A percentile compares a stretch with the other conserved stretches of the same genome.
phyloP scores from a whole-genome alignment of 2,113 vertebrate species.

The Neodon shergylaensis region DNA sequence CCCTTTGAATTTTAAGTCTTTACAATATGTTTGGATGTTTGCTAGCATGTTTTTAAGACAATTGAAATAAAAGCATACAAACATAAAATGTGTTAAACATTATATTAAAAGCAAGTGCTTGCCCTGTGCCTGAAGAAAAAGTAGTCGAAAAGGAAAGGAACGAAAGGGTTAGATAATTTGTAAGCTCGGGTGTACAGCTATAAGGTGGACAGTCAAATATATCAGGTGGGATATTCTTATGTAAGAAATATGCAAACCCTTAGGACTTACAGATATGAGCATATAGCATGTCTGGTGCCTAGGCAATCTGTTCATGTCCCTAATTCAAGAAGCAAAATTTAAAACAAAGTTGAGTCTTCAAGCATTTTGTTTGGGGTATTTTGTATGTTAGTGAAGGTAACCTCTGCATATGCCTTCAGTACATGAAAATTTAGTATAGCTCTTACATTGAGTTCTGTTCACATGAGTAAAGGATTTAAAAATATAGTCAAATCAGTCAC shows the following conservation, averaged over 20 bases:
- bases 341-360: slow-evolving; percentile 37
- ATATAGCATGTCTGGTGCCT: slow-evolving; percentile 66
- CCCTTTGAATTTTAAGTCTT: slow-evolving; percentile 58
- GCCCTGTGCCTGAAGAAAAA: slow-evolving; percentile 51
- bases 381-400: slow-evolving; percentile 52
- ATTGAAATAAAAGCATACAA: slow-evolving; percentile 76
- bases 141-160: slow-evolving; percentile 58
- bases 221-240: slow-evolving; percentile 71
- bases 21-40: slow-evolving; percentile 70
- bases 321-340: slow-evolving; percentile 71
- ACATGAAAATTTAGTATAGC: slow-evolving; percentile 55
- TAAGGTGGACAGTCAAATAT: slow-evolving; percentile 73
- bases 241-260: slow-evolving; percentile 70
- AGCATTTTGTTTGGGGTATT: slow-evolving; percentile 63
- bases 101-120: slow-evolving; percentile 46
- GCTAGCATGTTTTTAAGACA: slow-evolving; percentile 73
- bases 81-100: slow-evolving; percentile 66
- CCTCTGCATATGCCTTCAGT: slow-evolving; percentile 2
- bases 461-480: slow-evolving; percentile 58
- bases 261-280: slow-evolving; percentile 70
- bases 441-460: slow-evolving; percentile 52
- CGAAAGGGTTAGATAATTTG: slow-evolving; percentile 69
- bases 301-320: slow-evolving; percentile 68
- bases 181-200: slow-evolving; percentile 56
- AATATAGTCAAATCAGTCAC: slow-evolving; percentile 69